Evolutionary conservation across 2,888 invertebrate genomes (phyloP), one percentile per base, ranked within the genome.

Genomic region (Gonocerus acuteangulatus): DNA sequence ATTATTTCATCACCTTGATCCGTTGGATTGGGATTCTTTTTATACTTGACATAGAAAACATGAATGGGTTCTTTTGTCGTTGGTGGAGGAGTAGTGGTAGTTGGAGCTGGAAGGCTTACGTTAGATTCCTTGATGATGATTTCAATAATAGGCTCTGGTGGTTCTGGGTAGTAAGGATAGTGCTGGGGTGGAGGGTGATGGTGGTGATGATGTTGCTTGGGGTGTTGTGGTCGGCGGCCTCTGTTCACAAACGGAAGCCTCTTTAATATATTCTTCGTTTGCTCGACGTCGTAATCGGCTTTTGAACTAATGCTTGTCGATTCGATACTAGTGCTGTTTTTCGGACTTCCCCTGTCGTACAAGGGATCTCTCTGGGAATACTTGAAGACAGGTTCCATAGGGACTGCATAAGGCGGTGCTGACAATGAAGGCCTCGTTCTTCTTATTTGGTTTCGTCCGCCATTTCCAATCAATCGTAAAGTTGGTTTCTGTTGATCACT

Each of bases 51-150:
- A 71, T 91, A 92, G 72, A 89, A 92, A 1, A 92, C 92, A 70
- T 92, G 91, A 39, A 91, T 89, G 23, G 90, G 89, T 71, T 91
- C 90, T 71, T 89, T 89, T 67, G 81, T 81, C 66, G 81, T 79
- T 66, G 79, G 77, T 1, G 80, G 74, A 15, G 78, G 77, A 3
- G 75, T 73, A 1, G 77, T 75, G 1, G 75, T 76, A 1, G 82
- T 80, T 2, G 81, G 79, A 1, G 86, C 80, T 1, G 89, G 85
- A 1, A 89, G 72, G 0, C 87, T 81, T 70, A 89, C 87, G 71
- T 92, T 92, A 0, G 90, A 89, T 73, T 92, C 91, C 71, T 89
- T 90, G 56, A 92, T 91, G 64, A 92, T 92, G 67, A 92, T 92
- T 76, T 92, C 92, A 69, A 92, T 92, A 18, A 92, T 92, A 3